Evolutionary conservation across 2,113 vertebrate species (phyloP).

Genomic region (Dipodomys ordii): DNA sequence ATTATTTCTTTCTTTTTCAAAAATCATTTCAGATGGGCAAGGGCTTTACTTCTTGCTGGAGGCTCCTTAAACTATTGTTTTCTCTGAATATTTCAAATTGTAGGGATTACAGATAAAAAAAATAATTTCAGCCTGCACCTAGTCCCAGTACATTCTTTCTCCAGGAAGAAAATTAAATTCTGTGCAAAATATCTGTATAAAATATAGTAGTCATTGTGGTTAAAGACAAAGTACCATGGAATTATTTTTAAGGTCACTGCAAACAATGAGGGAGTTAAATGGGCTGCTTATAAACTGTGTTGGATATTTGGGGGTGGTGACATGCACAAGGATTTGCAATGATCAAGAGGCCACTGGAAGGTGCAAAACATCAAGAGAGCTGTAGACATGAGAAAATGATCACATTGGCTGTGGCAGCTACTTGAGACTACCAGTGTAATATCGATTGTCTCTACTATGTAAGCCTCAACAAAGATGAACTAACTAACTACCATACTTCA

Average conservation of each 20-base stretch:
- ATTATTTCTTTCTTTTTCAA: not conserved
- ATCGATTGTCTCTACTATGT: not conserved
- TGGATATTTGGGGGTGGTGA: not conserved
- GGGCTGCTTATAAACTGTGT: not conserved
- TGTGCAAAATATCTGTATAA: not conserved
- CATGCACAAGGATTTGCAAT: not conserved
- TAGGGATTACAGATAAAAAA: not conserved
- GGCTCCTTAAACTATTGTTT: not conserved
- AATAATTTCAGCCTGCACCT: not conserved
- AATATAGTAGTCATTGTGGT: conserved; percentile 12
- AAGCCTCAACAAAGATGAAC: not conserved
- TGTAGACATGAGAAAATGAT: not conserved
- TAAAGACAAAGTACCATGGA: not conserved
- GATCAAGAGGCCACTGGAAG: not conserved
- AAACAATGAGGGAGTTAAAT: not conserved
- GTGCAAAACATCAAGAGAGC: not conserved
- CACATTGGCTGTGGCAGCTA: not conserved
- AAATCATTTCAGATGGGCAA: not conserved
- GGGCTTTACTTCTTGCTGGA: not conserved
- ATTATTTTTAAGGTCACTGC: not conserved
- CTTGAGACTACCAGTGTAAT: no score
- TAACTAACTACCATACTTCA: not conserved
- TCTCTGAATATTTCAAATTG: conserved; percentile 25
- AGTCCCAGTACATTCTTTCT: not conserved
- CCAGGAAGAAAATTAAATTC: conserved; percentile 30